phyloP scores from a whole-genome alignment of 1,140 invertebrate species.

The Drosophila burlai region DNA sequence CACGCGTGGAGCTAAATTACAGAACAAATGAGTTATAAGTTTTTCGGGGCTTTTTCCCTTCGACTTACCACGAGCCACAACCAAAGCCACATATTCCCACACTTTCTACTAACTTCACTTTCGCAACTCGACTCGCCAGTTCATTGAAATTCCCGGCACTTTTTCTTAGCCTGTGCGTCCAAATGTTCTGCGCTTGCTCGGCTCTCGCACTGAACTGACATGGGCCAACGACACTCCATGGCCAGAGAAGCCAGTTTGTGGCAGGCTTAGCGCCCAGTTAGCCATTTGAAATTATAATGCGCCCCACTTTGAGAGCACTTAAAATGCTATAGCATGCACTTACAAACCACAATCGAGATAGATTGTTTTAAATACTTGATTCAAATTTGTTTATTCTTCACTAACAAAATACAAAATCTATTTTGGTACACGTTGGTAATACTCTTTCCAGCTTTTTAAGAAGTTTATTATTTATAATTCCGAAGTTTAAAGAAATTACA shows the following conservation, averaged over 20 bases:
- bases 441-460: neutral
- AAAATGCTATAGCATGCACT: constrained; percentile 1
- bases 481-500: neutral
- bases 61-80: constrained; percentile 47
- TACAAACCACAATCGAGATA: neutral
- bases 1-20: neutral
- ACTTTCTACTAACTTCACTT: constrained; percentile 39
- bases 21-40: neutral
- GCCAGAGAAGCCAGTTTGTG: constrained; percentile 19
- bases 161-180: constrained; percentile 3
- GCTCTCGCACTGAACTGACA: constrained; percentile 45
- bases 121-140: constrained; percentile 12
- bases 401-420: no score
- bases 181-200: constrained; percentile 43
- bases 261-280: constrained; percentile 6
- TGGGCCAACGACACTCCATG: constrained; percentile 32
- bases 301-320: constrained; percentile 40
- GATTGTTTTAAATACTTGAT: neutral
- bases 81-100: constrained; percentile 33
- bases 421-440: neutral
- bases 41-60: neutral
- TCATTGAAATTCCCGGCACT: constrained; percentile 50
- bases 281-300: constrained; percentile 70
- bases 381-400: no score
- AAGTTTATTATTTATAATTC: neutral